These are phyloP conservation scores for Clarias gariepinus DNA, from an alignment of 2,113 vertebrate species.

Conservation along the genomic window DNA sequence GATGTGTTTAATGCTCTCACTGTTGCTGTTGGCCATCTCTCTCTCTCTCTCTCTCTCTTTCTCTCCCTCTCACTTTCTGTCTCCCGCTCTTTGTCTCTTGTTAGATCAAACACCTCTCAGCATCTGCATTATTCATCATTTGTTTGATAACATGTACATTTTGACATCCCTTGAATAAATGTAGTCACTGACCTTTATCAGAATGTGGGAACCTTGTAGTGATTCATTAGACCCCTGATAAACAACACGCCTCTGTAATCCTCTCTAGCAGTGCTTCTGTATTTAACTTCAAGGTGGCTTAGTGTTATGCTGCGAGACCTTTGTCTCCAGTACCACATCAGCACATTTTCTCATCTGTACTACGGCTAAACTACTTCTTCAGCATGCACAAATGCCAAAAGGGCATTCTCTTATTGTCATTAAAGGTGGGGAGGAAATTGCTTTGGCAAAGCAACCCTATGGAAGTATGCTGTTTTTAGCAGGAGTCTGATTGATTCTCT, in stretches of 20 bases:
- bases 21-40: neutral
- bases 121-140: slow-evolving; percentile 52
- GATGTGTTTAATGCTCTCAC: neutral
- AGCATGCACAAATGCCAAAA: slow-evolving; percentile 39
- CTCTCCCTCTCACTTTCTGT: neutral
- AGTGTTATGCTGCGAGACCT: neutral
- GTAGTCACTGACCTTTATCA: slow-evolving; percentile 22
- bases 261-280: neutral
- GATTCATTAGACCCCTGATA: slow-evolving; percentile 16
- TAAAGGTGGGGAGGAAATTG: slow-evolving; percentile 25
- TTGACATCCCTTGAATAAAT: slow-evolving; percentile 44
- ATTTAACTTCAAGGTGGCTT: neutral
- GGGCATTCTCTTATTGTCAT: slow-evolving; percentile 19
- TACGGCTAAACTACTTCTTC: slow-evolving; percentile 25
- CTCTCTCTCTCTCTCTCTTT: slow-evolving; percentile 3
- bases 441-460: neutral
- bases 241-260: slow-evolving; percentile 9
- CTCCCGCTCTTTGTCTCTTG: neutral
- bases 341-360: slow-evolving; percentile 24
- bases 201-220: neutral
- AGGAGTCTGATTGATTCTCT: slow-evolving; percentile 57
- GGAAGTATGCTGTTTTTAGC: slow-evolving; percentile 39
- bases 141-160: slow-evolving; percentile 36
- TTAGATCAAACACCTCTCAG: slow-evolving; percentile 40
- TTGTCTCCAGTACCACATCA: slow-evolving; percentile 17